Evolutionary conservation across 2,888 invertebrate species (phyloP).

Genomic region (Cephus pygmeus): DNA sequence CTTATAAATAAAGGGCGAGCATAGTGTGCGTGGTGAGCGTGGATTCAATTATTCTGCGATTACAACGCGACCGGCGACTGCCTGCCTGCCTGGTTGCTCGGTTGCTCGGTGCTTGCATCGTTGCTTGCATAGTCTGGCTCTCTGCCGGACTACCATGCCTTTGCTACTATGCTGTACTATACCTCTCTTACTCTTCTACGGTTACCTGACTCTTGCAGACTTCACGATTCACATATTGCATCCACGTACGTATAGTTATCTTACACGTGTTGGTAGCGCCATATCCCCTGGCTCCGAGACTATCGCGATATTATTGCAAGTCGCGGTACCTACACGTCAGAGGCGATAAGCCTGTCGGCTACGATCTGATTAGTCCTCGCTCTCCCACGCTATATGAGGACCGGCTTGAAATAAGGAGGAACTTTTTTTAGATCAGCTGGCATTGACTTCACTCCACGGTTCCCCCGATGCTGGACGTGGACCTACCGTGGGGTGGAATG

Average conservation of each 20-base stretch:
- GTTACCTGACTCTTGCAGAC: not conserved
- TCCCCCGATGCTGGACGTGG: not conserved
- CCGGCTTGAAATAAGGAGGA: not conserved
- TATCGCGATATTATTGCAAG: slow-evolving; percentile 24
- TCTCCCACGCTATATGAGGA: slow-evolving; percentile 28
- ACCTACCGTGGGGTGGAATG: not conserved
- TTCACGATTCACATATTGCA: not conserved
- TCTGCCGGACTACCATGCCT: not conserved
- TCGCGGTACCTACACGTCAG: slow-evolving; percentile 11
- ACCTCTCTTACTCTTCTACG: not conserved
- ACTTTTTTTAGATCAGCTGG: not conserved
- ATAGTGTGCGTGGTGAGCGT: slow-evolving; percentile 36
- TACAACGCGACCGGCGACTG: slow-evolving; percentile 47
- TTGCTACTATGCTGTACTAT: not conserved
- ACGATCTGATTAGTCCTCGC: slow-evolving; percentile 38
- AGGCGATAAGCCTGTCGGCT: slow-evolving; percentile 37
- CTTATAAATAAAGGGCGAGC: slow-evolving; percentile 59
- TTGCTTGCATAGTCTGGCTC: not conserved
- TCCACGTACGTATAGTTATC: not conserved
- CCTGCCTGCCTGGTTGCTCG: slow-evolving; percentile 14
- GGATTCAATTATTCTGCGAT: slow-evolving; percentile 64
- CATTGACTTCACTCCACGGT: not conserved
- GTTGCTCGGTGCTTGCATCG: not conserved
- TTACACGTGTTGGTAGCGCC: not conserved
- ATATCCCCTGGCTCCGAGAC: slow-evolving; percentile 11